Evolutionary conservation across 2,888 invertebrate genomes (phyloP), one percentile per base, ranked within the genome.

Genomic region (Agrotis ipsilon): DNA sequence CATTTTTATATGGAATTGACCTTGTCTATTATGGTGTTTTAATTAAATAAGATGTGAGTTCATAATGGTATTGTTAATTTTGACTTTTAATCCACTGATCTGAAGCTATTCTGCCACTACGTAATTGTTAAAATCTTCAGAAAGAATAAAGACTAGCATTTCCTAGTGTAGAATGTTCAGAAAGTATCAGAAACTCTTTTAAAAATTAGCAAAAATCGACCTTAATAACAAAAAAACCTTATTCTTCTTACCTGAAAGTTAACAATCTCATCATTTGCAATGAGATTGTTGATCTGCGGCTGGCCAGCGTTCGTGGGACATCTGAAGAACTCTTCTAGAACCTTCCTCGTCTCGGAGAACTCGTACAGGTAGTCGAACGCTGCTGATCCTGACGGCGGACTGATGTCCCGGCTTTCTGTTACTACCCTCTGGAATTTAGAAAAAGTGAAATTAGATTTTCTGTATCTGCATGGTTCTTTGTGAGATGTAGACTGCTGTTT

Each of bases 291-390:
- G 61, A 92, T 86, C 75, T 92, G 92, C 57, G 90, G 88, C 78
- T 94, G 93, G 0, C 90, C 92, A 1, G 92, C 90, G 49, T 92
- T 90, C 0, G 97, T 97, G 61, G 98, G 98, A 90, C 98, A 98
- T 92, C 98, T 97, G 96, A 98, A 99, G 95, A 99, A 99, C 94
- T 99, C 98, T 90, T 99, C 98, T 55, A 99, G 96, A 59, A 99
- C 98, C 95, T 98, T 98, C 82, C 98, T 96, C 32, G 99, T 99
- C 94, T 99, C 98, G 0, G 98, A 98, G 94, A 98, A 98, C 94
- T 99, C 99, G 92, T 98, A 98, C 78, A 98, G 93, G 94, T 98
- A 98, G 96, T 98, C 98, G 91, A 98, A 98, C 48, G 98, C 98
- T 65, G 98, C 89, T 49, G 96, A 92, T 67, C 93, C 89, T 3